phyloP scores from a whole-genome alignment of 2,888 invertebrate genomes.

The Epsilonema sp. region DNA sequence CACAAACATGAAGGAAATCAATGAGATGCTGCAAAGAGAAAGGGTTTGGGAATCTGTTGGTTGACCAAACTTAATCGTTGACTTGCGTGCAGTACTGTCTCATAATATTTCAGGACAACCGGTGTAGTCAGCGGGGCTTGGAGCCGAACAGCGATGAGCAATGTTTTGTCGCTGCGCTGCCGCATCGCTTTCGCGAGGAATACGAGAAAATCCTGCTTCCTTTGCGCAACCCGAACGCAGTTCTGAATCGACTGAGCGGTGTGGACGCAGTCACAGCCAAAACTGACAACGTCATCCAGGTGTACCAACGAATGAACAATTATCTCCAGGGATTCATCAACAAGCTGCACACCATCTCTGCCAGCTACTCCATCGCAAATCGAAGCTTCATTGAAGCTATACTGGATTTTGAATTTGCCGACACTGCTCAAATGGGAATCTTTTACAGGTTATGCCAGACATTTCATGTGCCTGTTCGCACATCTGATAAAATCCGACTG shows the following conservation, averaged over 20 bases:
- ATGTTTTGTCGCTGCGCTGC: constrained; percentile 49
- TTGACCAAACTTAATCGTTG: no score
- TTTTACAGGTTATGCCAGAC: constrained; percentile 45
- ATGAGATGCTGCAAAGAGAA: constrained; percentile 49
- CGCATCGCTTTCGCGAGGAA: constrained; percentile 42
- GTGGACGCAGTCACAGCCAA: constrained; percentile 8
- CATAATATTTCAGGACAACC: constrained; percentile 38
- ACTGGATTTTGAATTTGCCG: constrained; percentile 44
- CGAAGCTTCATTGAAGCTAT: constrained; percentile 44
- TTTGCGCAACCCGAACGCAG: constrained; percentile 27
- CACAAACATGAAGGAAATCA: constrained; percentile 52
- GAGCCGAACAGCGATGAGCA: constrained; percentile 54
- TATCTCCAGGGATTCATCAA: constrained; percentile 55
- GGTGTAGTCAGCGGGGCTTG: constrained; percentile 52
- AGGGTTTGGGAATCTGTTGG: no score
- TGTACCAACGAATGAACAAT: constrained; percentile 47
- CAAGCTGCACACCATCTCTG: constrained; percentile 50
- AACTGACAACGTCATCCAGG: constrained; percentile 15
- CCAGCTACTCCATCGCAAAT: constrained; percentile 53
- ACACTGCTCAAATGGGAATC: constrained; percentile 40
- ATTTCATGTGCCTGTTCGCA: no score
- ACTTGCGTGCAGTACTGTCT: not conserved
- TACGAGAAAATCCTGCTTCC: constrained; percentile 42
- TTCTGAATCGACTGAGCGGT: not conserved
- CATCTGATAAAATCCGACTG: no score